Evolutionary conservation across 2,888 invertebrate genomes (phyloP), one percentile per base, ranked within the genome.

Genomic region (Xestobium rufovillosum): DNA sequence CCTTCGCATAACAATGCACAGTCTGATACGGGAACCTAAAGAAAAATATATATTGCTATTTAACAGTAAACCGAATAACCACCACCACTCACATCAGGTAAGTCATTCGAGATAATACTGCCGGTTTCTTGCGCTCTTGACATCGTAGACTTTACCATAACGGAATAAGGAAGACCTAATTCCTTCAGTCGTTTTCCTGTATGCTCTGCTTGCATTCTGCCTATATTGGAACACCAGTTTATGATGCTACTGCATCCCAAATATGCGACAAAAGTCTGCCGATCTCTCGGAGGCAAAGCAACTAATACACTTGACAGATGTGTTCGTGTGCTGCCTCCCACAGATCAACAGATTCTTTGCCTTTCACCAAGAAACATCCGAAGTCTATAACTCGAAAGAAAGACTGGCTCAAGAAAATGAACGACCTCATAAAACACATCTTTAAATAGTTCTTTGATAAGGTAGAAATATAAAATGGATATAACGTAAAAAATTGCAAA

Each of bases 81-180:
- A 27, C 6, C 12, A 9, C 6, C 10, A 10, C 10, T 10, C 12
- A 61, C 61, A 26, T 60, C 42, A 3, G 67, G 73, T 29, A 96
- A 68, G 52, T 75, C 73, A 50, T 80, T 72, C 15, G 80, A 72
- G 45, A 97, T 90, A 17, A 95, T 79, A 8, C 75, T 69, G 0
- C 89, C 87, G 0, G 97, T 98, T 65, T 98, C 90, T 48, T 82
- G 82, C 0, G 97, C 97, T 44, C 97, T 70, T 0, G 82, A 78
- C 94, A 97, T 92, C 0, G 94, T 94, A 0, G 96, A 97, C 45
- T 81, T 77, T 2, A 91, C 73, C 13, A 97, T 67, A 14, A 73
- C 63, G 26, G 85, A 81, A 72, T 86, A 95, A 30, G 87, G 83
- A 30, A 88, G 74, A 47, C 76, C 75, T 14, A 95, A 67, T 25